Evolutionary conservation across 2,113 vertebrate species (phyloP), one percentile per base, ranked within the genome.

Genomic region (Epinephelus cyanopodus): DNA sequence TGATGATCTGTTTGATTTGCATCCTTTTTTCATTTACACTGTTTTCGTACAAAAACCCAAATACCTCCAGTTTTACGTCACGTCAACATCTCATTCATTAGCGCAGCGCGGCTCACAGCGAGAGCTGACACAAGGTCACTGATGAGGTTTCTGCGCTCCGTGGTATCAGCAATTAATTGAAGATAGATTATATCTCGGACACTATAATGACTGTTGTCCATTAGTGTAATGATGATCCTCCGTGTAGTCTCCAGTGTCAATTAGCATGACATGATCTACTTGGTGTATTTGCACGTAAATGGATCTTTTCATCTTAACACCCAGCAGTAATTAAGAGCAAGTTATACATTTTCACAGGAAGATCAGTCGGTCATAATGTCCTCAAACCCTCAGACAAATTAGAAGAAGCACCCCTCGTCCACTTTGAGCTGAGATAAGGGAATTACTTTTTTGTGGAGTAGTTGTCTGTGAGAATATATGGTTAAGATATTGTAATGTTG

Each of bases 191-290:
- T 54, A 54, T 74, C 70, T 57, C 42, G 7, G 14, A 6, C 74
- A 14, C 23, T 12, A 17, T 79, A 83, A 83, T 87, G 77, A 25
- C 84, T 74, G 69, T 75, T 66, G 47, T 69, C 73, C 53, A 58
- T 84, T 80, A 74, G 53, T 47, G 63, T 81, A 83, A 70, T 76
- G 63, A 86, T 87, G 63, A 82, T 68, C 81, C 81, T 66, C 48
- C 14, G 1, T 65, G 63, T 62, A 25, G 63, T 78, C 66, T 86
- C 52, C 15, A 61, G 56, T 79, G 68, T 62, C 82, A 84, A 73
- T 89, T 91, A 86, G 15, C 21, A 50, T 52, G 77, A 84, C 77
- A 74, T 58, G 19, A 77, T 76, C 62, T 54, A 19, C 54, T 81
- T 45, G 21, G 50, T 82, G 54, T 79, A 25, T 84, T 83, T 83